phyloP scores from a whole-genome alignment of 2,888 invertebrate species.

The Danaus chrysippus region DNA sequence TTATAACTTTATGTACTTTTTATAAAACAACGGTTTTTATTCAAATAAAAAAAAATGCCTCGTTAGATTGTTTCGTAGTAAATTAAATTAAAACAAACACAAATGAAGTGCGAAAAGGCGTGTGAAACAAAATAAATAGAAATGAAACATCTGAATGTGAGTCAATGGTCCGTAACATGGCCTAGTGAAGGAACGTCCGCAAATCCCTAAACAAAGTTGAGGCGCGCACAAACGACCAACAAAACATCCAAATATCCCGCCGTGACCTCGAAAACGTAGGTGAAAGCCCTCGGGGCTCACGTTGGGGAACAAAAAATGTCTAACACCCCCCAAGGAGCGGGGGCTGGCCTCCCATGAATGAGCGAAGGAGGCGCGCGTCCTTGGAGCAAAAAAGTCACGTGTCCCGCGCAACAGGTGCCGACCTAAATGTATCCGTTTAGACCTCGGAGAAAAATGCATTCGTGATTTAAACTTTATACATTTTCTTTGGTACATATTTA shows the following conservation, averaged over 20 bases:
- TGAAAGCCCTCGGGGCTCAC: slow-evolving; percentile 76
- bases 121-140: slow-evolving; percentile 11
- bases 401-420: slow-evolving; percentile 76
- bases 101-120: not conserved
- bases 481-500: slow-evolving; percentile 17
- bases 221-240: slow-evolving; percentile 56
- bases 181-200: slow-evolving; percentile 34
- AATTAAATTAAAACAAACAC: slow-evolving; percentile 5
- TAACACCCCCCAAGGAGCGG: slow-evolving; percentile 70
- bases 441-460: slow-evolving; percentile 58
- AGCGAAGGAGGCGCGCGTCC: slow-evolving; percentile 77
- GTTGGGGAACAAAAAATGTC: slow-evolving; percentile 76
- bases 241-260: slow-evolving; percentile 71
- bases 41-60: too few relatives aligned
- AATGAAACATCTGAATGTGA: slow-evolving; percentile 15
- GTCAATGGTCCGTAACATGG: slow-evolving; percentile 33
- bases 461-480: slow-evolving; percentile 25
- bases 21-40: not conserved
- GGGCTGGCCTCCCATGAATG: slow-evolving; percentile 74
- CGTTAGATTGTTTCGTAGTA: too few relatives aligned
- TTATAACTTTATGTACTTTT: not conserved
- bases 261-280: slow-evolving; percentile 79
- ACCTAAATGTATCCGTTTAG: slow-evolving; percentile 73
- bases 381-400: slow-evolving; percentile 79
- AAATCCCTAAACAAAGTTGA: slow-evolving; percentile 50